Percentiles rank a stretch among this genome's conserved stretches.
Evolutionary conservation across 64 coral and sea anemone genomes (phyloP).

Genomic region (Stylophora pistillata): DNA sequence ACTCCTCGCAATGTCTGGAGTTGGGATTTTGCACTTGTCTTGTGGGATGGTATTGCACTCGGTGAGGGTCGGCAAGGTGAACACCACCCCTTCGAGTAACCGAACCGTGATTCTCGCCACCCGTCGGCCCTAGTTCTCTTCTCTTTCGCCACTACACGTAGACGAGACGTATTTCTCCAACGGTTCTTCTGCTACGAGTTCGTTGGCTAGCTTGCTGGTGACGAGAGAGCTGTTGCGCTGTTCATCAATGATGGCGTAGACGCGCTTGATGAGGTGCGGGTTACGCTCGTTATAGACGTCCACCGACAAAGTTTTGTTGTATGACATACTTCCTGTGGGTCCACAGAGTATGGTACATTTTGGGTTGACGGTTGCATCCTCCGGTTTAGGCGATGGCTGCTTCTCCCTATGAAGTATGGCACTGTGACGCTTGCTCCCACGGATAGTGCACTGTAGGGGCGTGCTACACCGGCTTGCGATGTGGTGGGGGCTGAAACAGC

Average conservation of each 20-base stretch:
- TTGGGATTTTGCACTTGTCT: slow-evolving; percentile 60
- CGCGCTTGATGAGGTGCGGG: slow-evolving; percentile 5
- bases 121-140: slow-evolving; percentile 34
- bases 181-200: slow-evolving; percentile 23
- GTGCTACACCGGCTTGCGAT: slow-evolving; percentile 17
- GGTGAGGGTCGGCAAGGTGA: slow-evolving; percentile 38
- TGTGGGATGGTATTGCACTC: slow-evolving; percentile 65
- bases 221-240: slow-evolving; percentile 61
- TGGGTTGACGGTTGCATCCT: slow-evolving; percentile 17
- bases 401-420: slow-evolving; percentile 64
- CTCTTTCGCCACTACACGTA: slow-evolving; percentile 48
- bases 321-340: slow-evolving; percentile 42
- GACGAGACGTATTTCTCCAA: slow-evolving; percentile 41
- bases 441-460: slow-evolving; percentile 35
- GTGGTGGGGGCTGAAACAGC: slow-evolving; percentile 41
- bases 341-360: slow-evolving; percentile 37
- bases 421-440: slow-evolving; percentile 41
- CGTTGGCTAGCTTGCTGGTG: slow-evolving; percentile 19
- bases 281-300: slow-evolving; percentile 38
- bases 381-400: neutral
- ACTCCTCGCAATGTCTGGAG: slow-evolving; percentile 41
- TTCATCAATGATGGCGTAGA: slow-evolving; percentile 63
- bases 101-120: slow-evolving; percentile 19
- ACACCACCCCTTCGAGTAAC: slow-evolving; percentile 18
- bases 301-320: slow-evolving; percentile 41